Conservation (phyloP, 2,797 vertebrate genomes). For the Chaenodraco wilsoni region DNA sequence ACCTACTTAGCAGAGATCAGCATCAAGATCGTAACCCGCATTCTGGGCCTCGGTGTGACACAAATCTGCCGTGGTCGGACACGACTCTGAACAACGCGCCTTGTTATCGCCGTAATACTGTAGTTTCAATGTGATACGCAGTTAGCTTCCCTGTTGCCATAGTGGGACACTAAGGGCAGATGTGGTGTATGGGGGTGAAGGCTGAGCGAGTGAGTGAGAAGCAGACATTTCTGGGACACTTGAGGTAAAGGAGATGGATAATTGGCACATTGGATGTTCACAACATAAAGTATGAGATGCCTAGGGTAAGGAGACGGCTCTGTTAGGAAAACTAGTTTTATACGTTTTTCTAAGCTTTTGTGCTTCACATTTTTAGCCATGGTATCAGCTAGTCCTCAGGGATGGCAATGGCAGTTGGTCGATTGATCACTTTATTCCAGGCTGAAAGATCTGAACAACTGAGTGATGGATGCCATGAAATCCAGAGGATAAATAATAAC, state of each 20-base stretch:
- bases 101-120: conserved; percentile 43
- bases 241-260: conserved; percentile 68
- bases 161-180: conserved; percentile 49
- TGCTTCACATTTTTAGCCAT: conserved; percentile 49
- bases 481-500: conserved; percentile 6
- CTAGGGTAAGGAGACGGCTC: conserved; percentile 29
- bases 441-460: conserved; percentile 19
- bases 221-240: conserved; percentile 75
- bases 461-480: conserved; percentile 13
- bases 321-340: conserved; percentile 51
- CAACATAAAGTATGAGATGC: conserved; percentile 56
- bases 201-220: conserved; percentile 37
- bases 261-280: conserved; percentile 68
- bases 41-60: conserved; percentile 54
- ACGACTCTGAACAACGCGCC: conserved; percentile 21
- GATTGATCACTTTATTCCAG: background rate
- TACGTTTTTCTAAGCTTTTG: conserved; percentile 54
- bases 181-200: conserved; percentile 52
- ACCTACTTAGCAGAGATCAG: conserved; percentile 61
- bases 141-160: conserved; percentile 35
- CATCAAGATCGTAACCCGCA: conserved; percentile 68
- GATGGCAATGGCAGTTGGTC: background rate
- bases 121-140: conserved; percentile 33
- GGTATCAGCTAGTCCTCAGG: background rate
- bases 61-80: conserved; percentile 30